Base-by-base conservation (phyloP, 2,797 vertebrate species). In the Anolis apletophallus region DNA sequence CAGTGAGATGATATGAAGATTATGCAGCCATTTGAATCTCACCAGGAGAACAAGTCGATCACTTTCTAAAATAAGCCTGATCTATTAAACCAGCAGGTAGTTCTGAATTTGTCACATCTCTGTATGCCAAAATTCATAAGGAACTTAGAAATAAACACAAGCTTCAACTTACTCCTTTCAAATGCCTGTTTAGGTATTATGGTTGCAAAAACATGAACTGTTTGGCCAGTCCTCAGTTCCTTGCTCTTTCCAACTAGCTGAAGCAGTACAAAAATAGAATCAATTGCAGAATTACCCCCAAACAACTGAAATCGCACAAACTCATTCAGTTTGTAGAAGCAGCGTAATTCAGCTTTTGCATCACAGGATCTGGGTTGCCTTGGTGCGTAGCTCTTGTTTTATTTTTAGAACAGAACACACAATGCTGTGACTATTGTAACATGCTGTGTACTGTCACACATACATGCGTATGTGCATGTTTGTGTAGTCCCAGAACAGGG, bases 331-430 rank as follows among this genome's bases (percentile, higher is more conserved):
- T 64, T 54, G 34, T 69, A 55, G 34, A 86, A 54, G 77, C 69
- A 29, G 32, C 55, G 52, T 64, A 61, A 80, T 74, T 80, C 34
- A 36, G 54, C 55, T 73, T 85, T 80, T 59, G 73, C 64, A 55
- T 69, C 74, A 40, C 34, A 69, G 64, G 52, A 40, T 32, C 26
- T 40, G 50, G 16, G 61, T 69, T 54, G 50, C 64, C 74, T 85
- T 78, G 74, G 74, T 55, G 71, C 74, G 40, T 7, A 34, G 32
- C 36, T 85, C 67, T n/a, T 21, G 1, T 54, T 69, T 40, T 77
- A 85, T 85, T 78, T 85, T 85, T 68, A 85, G 83, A 64, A 57
- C 23, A 40, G 61, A 40, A 23, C 74, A 34, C 74, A 69, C 32
- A 69, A 9, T 69, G 50, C 50, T 74, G 17, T 64, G 40, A 77